Base-by-base conservation (phyloP, 2,888 invertebrate genomes). In the Aphodius sticticus region DNA sequence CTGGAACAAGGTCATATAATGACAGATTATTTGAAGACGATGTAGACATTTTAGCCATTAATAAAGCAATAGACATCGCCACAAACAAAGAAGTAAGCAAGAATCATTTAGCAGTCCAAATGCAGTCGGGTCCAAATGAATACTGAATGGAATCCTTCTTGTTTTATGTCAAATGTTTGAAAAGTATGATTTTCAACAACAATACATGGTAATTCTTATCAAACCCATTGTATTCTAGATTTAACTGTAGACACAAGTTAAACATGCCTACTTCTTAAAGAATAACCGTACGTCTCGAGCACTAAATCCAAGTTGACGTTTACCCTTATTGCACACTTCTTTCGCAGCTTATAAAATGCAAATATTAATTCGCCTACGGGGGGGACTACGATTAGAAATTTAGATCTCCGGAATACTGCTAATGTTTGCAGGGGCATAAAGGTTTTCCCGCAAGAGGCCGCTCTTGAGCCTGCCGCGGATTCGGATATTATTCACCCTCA, bases 401-500 rank as follows among this genome's bases (percentile, higher is more conserved):
- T 53, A 53, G 53, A 53, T 53, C 53, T 53, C 53, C 53, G 6
- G 53, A 53, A 53, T 53, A 53, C 53, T 53, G 53, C 53, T 53
- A 53, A 53, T 53, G 53, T 53, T 53, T 53, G 53, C 53, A 53
- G 53, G 53, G 53, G 53, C 6, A 53, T 53, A 53, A 53, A 53
- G 53, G 53, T 53, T 12, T 53, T 53, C 53, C 53, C 53, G 53
- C 53, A 53, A 53, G 53, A 53, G 53, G 53, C 7, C 53, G 53
- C 53, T 53, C 53, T 53, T 53, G 53, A 53, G 53, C 53, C 53
- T 53, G 53, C 53, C 53, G 53, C 12, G 53, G 53, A 74, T 74
- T 74, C 74, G 36, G 36, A 37, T 74, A 74, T 74, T 74, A 74
- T 74, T 74, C 74, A 74, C 74, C 74, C 74, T 74, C 74, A 74